Conservation (phyloP, 2,797 vertebrate species). For the Myripristis jacobus region DNA sequence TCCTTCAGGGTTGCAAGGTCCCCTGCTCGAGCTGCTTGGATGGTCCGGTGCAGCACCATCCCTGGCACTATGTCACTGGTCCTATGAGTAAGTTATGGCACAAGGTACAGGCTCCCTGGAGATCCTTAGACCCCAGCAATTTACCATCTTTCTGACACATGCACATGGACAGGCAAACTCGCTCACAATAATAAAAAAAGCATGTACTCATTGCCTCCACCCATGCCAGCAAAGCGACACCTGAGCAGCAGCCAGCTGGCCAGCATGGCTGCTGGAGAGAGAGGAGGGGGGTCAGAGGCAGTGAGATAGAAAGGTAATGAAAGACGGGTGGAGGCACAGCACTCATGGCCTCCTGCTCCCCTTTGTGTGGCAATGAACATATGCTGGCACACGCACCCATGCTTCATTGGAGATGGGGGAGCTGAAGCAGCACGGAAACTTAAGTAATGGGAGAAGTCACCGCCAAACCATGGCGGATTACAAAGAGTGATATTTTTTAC, state of each 20-base stretch:
- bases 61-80: slow-evolving; percentile 14
- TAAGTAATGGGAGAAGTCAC: slow-evolving; percentile 79
- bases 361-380: slow-evolving; percentile 72
- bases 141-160: slow-evolving; percentile 32
- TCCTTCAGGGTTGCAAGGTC: slow-evolving; percentile 77
- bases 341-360: slow-evolving; percentile 55
- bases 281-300: slow-evolving; percentile 66
- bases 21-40: slow-evolving; percentile 82
- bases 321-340: slow-evolving; percentile 71
- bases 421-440: slow-evolving; percentile 73
- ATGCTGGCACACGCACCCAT: slow-evolving; percentile 65
- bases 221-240: slow-evolving; percentile 81
- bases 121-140: slow-evolving; percentile 42
- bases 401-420: slow-evolving; percentile 67
- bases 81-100: slow-evolving; percentile 47
- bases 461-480: slow-evolving; percentile 62
- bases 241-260: slow-evolving; percentile 76
- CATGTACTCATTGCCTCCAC: slow-evolving; percentile 48
- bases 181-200: slow-evolving; percentile 55
- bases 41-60: slow-evolving; percentile 86
- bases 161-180: slow-evolving; percentile 28
- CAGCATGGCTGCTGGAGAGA: slow-evolving; percentile 47
- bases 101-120: slow-evolving; percentile 25
- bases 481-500: slow-evolving; percentile 65
- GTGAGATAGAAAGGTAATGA: slow-evolving; percentile 83